These are phyloP conservation scores for Pyralis farinalis DNA, from an alignment of 2,888 invertebrate genomes.

Conservation along the genomic window DNA sequence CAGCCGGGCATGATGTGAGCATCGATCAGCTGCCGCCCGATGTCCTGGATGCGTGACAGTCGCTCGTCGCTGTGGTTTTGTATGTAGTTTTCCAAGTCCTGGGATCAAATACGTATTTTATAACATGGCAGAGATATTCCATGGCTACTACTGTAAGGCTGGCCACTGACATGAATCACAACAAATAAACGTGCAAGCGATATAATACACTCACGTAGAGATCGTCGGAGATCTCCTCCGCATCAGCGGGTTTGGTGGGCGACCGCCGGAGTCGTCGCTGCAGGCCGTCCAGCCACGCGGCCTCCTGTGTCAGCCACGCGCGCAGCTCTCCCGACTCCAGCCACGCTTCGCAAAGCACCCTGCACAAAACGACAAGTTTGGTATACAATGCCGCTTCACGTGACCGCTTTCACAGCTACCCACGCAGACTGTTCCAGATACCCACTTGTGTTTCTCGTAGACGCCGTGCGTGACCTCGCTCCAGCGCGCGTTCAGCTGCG, in stretches of 20 bases:
- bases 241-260: constrained; percentile 88
- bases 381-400: no score
- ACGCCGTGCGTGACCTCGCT: constrained; percentile 85
- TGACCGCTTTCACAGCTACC: constrained; percentile 73
- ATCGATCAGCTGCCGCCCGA: constrained; percentile 87
- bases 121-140: no score
- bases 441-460: constrained; percentile 83
- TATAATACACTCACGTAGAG: constrained; percentile 83
- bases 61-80: constrained; percentile 87
- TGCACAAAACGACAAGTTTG: constrained; percentile 22
- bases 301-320: constrained; percentile 88
- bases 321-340: constrained; percentile 89
- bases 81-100: constrained; percentile 92
- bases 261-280: constrained; percentile 88
- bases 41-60: constrained; percentile 86
- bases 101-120: no score
- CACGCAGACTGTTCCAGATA: constrained; percentile 25
- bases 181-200: no score
- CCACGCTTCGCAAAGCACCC: constrained; percentile 86
- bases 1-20: constrained; percentile 87
- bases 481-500: constrained; percentile 87
- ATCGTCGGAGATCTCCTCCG: constrained; percentile 95
- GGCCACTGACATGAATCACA: no score
- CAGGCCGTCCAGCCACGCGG: constrained; percentile 89
- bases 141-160: no score